Evolutionary conservation across 2,888 invertebrate species (phyloP), one percentile per base, ranked within the genome.

Genomic region (Diarsia rubi): DNA sequence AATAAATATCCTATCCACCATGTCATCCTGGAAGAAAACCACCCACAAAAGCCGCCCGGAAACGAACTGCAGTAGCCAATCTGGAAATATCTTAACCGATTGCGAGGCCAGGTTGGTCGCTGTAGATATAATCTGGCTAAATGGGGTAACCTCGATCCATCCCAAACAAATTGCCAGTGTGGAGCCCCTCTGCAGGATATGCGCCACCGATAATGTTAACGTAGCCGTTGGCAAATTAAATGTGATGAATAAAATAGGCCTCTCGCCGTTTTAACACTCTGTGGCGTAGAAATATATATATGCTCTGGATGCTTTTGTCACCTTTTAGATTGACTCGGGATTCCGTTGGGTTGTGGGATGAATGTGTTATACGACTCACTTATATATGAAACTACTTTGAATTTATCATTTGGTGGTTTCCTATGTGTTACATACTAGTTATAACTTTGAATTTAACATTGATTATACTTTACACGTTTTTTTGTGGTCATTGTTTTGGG

Each of bases 321-420:
- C 81, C 81, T 69, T 83, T 75, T 65, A 82, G 62, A 71, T 71
- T 59, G 44, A 42, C 31, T 37, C 42, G 57, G 60, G n/a, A 66
- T 65, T 65, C 52, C 12, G 65, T 31, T 52, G 24, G 47, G 59
- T 66, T 59, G 59, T n/a, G 27, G n/a, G 11, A 64, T 49, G 71
- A 66, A 70, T 70, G 67, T 59, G 64, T 72, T 49, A 24, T 49
- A 66, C 47, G 9, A 27, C 16, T 27, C 49, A 24, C 19, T 63
- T n/a, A 14, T 64, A 27, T 47, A 16, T 8, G 21, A 57, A 27
- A 12, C 11, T 42, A 4, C 31, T 44, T 42, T n/a, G n/a, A 45
- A 37, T 60, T n/a, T 78, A 27, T 54, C 47, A 54, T 49, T 64
- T 49, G 47, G 12, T 63, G 5, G 16, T 54, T 6, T 19, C 1